Evolutionary conservation across 2,888 invertebrate genomes (phyloP), one percentile per base, ranked within the genome.

Genomic region (Beris chalybata): DNA sequence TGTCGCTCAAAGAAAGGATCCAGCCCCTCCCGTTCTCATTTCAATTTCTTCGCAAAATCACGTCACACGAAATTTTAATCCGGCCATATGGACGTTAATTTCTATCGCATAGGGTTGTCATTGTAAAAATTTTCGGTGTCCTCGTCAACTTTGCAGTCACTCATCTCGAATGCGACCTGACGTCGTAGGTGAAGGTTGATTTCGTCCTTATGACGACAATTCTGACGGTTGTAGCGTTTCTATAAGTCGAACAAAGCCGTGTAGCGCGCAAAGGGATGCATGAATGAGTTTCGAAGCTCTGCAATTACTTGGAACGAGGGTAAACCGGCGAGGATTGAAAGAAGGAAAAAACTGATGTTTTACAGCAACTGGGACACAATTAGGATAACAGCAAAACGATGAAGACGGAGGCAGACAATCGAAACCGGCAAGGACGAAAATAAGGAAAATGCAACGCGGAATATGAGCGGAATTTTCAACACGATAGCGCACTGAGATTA

Each of bases 31-130:
- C 11, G 12, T n/a, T 32, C 15, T 48, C 11, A 13, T 32, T 48
- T 7, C 38, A 12, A 47, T 47, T 47, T 59, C 59, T 32, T 47
- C 59, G 50, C 48, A 48, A 52, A 38, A 61, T 56, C 65, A 38
- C 38, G 31, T 44, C 30, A 53, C n/a, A 64, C 38, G 31, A 53
- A 61, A 75, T 78, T 77, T 77, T 78, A 79, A 79, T 79, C 75
- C 77, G 74, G 79, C 79, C 79, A 79, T 79, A 79, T 79, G 79
- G 79, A 79, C 78, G 70, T 74, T 75, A 74, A 74, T 76, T 75
- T 72, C 69, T 50, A 44, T 48, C 53, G 50, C 64, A 58, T 50
- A 48, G 64, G 67, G 67, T 57, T 59, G 52, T 22, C 52, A 66
- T 65, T 63, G 53, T 56, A 47, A 57, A 52, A 53, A 64, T n/a